Conservation (phyloP, 2,888 invertebrate genomes). For the Pandemis cinnamomeana region DNA sequence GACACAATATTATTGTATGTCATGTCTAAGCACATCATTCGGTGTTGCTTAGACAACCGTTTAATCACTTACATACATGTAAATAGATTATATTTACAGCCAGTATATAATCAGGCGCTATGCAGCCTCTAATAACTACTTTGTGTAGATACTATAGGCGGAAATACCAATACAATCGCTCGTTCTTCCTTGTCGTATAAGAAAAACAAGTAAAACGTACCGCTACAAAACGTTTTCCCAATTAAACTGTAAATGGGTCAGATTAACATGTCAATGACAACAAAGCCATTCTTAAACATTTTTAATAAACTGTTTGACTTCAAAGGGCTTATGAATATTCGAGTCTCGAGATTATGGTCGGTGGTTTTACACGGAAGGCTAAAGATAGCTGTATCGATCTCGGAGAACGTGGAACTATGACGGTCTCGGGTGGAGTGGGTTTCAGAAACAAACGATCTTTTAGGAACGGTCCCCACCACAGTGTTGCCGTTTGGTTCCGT, state of each 20-base stretch:
- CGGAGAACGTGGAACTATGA: background rate
- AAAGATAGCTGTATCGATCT: constrained; percentile 38
- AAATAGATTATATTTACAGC: no score
- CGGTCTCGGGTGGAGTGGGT: background rate
- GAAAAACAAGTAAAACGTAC: background rate
- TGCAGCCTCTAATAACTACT: no score
- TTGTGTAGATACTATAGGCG: no score
- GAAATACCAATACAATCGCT: background rate
- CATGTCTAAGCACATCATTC: no score
- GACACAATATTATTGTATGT: no score
- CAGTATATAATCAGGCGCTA: no score
- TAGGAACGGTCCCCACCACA: no score
- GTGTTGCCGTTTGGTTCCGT: no score
- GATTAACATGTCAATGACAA: constrained; percentile 16
- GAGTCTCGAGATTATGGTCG: constrained; percentile 3
- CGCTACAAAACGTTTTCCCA: background rate
- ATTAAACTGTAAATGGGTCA: background rate
- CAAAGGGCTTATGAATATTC: constrained; percentile 37
- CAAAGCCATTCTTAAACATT: constrained; percentile 10
- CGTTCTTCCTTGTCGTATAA: no score
- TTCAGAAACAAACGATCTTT: background rate
- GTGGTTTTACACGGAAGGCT: constrained; percentile 5
- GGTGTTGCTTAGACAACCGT: no score
- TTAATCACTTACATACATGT: no score
- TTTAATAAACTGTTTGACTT: constrained; percentile 25